Conservation (phyloP, 1,140 invertebrate species). For the Liolophura sinensis region DNA sequence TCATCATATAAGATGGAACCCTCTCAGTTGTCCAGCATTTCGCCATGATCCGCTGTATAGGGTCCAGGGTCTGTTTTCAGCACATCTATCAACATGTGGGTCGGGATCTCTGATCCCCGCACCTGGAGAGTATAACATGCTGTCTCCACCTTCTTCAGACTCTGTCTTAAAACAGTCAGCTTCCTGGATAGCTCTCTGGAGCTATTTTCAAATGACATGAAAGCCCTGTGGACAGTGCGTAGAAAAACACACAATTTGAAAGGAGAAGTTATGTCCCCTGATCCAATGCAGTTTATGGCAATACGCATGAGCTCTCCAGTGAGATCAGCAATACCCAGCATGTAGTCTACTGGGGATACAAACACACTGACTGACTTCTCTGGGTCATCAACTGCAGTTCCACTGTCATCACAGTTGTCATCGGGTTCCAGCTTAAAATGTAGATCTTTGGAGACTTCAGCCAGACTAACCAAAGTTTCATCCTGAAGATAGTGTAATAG, state of each 20-base stretch:
- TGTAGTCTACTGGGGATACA: conserved; percentile 71
- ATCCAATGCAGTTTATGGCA: conserved; percentile 80
- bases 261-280: conserved; percentile 76
- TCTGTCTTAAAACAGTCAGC: conserved; percentile 70
- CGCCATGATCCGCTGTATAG: no score
- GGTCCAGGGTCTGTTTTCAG: conserved; percentile 9
- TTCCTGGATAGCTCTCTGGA: conserved; percentile 74
- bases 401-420: conserved; percentile 1
- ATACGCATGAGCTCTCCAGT: conserved; percentile 89
- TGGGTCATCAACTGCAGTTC: background rate
- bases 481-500: conserved; percentile 71
- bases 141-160: conserved; percentile 79
- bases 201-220: conserved; percentile 62
- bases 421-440: conserved; percentile 18
- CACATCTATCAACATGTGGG: conserved; percentile 70
- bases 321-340: conserved; percentile 84
- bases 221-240: conserved; percentile 73
- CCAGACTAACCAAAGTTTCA: conserved; percentile 56
- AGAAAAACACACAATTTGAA: conserved; percentile 74
- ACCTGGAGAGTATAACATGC: conserved; percentile 84
- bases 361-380: background rate
- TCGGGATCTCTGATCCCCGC: conserved; percentile 73
- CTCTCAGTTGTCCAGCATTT: no score
- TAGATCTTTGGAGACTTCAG: conserved; percentile 60
- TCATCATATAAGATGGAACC: no score